Percentiles rank a stretch among this genome's conserved stretches.
Conservation (phyloP, 2,888 invertebrate genomes). For the Pocota personata region DNA sequence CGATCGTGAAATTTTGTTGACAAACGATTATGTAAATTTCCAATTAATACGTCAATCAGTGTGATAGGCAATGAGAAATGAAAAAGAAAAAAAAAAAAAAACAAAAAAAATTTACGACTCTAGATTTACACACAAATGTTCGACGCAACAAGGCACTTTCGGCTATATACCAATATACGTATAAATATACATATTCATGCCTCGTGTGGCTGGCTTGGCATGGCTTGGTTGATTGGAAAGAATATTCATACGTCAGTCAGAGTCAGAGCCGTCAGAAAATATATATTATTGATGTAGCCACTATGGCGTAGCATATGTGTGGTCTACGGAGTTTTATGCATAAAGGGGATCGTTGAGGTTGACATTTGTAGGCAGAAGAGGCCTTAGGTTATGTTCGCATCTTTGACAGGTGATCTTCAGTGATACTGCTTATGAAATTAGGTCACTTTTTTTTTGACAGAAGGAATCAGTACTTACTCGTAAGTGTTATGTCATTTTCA, state of each 20-base stretch:
- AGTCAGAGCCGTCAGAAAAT: background rate
- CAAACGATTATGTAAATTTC: slow-evolving; percentile 52
- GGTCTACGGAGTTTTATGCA: background rate
- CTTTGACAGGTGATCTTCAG: slow-evolving; percentile 10
- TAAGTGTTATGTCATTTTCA: background rate
- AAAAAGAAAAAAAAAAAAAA: slow-evolving; percentile 11
- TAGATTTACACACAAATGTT: slow-evolving; percentile 17
- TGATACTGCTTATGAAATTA: slow-evolving; percentile 3
- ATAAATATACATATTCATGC: slow-evolving; percentile 18
- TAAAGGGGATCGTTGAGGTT: background rate
- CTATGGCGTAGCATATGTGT: background rate
- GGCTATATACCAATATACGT: background rate
- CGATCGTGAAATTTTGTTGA: slow-evolving; percentile 43
- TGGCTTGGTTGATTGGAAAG: slow-evolving; percentile 11
- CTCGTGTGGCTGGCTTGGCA: slow-evolving; percentile 4
- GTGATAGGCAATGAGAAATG: slow-evolving; percentile 42
- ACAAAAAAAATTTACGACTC: slow-evolving; percentile 25
- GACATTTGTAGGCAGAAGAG: slow-evolving; percentile 13
- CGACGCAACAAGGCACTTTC: slow-evolving; percentile 14
- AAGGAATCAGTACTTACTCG: background rate
- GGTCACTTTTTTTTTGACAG: background rate
- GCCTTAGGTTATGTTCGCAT: background rate
- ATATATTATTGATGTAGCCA: background rate
- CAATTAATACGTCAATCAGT: slow-evolving; percentile 58
- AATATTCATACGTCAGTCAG: slow-evolving; percentile 33